These are phyloP conservation scores for Lagodon rhomboides DNA, from an alignment of 2,797 vertebrate genomes.

Conservation along the genomic window DNA sequence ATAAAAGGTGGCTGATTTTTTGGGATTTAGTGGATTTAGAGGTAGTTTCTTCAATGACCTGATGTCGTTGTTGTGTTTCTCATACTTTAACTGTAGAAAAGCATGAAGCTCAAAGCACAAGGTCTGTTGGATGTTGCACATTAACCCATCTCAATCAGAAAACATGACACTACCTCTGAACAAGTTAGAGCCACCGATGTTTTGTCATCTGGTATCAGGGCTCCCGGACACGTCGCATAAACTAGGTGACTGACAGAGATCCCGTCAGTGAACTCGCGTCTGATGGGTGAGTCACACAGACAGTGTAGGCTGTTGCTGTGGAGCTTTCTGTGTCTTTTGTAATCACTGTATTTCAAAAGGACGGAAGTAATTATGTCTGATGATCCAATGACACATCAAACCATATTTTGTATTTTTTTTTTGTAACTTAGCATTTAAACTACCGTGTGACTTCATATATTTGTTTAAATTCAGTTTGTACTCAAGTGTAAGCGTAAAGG, in stretches of 20 bases:
- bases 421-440: not conserved
- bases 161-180: not conserved
- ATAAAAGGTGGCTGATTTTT: no score
- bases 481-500: no score
- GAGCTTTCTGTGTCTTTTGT: slow-evolving; percentile 18
- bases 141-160: not conserved
- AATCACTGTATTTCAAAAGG: slow-evolving; percentile 15
- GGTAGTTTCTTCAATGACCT: not conserved
- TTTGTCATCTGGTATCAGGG: slow-evolving; percentile 2
- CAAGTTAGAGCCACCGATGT: not conserved
- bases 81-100: not conserved
- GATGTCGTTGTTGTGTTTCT: not conserved
- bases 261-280: not conserved
- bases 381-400: not conserved
- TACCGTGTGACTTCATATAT: not conserved
- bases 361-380: not conserved
- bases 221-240: not conserved
- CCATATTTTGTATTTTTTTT: not conserved
- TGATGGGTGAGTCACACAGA: slow-evolving; percentile 26
- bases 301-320: slow-evolving; percentile 1
- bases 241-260: not conserved
- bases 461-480: not conserved
- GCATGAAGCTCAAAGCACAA: not conserved
- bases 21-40: no score
- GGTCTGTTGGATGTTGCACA: not conserved